A percentile compares a stretch with the other conserved stretches of the same genome.
Conservation (phyloP, 2,888 invertebrate genomes). For the Dryadula phaetusa region DNA sequence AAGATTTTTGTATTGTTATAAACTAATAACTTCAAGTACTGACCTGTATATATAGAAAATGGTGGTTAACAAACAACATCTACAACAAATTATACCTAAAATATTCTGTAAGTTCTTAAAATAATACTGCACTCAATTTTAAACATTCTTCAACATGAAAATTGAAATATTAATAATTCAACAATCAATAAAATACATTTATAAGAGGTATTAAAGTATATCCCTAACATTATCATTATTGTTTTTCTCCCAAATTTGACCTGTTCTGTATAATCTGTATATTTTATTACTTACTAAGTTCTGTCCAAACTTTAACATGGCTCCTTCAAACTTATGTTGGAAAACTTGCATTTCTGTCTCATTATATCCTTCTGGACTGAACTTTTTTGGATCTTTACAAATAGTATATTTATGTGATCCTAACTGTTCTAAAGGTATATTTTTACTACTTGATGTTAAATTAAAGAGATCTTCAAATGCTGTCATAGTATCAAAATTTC, state of each 20-base stretch:
- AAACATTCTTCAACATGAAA: conserved; percentile 23
- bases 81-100: conserved; percentile 27
- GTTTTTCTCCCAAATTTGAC: conserved; percentile 78
- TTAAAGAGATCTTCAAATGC: conserved; percentile 73
- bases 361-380: conserved; percentile 68
- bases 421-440: conserved; percentile 66
- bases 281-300: conserved; percentile 76
- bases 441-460: conserved; percentile 59
- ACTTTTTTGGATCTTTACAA: conserved; percentile 72
- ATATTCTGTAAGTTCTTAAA: conserved; percentile 25
- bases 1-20: neutral
- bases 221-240: conserved; percentile 70
- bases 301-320: conserved; percentile 79
- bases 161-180: conserved; percentile 26
- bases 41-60: neutral
- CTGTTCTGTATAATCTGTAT: conserved; percentile 74
- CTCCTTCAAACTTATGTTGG: conserved; percentile 80
- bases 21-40: neutral
- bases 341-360: conserved; percentile 77
- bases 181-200: conserved; percentile 26
- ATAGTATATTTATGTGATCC: conserved; percentile 77
- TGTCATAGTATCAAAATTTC: conserved; percentile 76
- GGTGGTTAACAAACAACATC: neutral
- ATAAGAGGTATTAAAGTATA: conserved; percentile 54
- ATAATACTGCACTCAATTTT: conserved; percentile 36